Percentiles rank a stretch among this genome's conserved stretches.
phyloP scores from a whole-genome alignment of 2,797 vertebrate species.

The Cynodonichthys magdalenae region DNA sequence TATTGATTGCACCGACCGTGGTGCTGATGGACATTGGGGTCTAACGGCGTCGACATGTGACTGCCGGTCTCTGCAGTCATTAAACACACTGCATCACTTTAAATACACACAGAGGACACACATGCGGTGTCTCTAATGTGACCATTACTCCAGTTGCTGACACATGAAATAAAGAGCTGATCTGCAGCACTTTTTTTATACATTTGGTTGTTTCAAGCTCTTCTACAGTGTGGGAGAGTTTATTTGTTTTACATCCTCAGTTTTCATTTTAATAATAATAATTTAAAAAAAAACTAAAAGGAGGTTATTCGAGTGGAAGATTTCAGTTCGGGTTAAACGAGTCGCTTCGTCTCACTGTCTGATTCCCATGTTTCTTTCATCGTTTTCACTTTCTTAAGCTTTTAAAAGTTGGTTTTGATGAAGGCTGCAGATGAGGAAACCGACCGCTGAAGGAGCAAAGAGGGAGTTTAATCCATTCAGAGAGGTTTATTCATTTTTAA shows the following conservation, averaged over 20 bases:
- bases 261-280: too few relatives aligned
- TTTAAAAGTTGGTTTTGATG: conserved; percentile 18
- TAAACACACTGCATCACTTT: not conserved
- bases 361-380: conserved; percentile 45
- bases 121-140: not conserved
- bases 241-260: not conserved
- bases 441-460: not conserved
- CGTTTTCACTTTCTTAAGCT: conserved; percentile 27
- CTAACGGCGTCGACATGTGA: conserved; percentile 10
- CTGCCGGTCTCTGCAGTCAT: conserved; percentile 7
- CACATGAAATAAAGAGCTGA: not conserved
- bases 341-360: not conserved
- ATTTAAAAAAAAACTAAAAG: not conserved
- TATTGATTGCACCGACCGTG: conserved; percentile 4
- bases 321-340: not conserved
- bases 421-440: conserved; percentile 12
- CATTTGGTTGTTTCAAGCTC: not conserved
- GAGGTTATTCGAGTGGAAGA: not conserved
- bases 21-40: conserved; percentile 14
- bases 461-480: not conserved
- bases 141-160: not conserved
- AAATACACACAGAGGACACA: conserved; percentile 8
- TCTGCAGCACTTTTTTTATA: not conserved
- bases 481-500: conserved; percentile 10
- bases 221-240: not conserved